phyloP scores from a whole-genome alignment of 2,113 vertebrate species.

The Osmerus eperlanus region DNA sequence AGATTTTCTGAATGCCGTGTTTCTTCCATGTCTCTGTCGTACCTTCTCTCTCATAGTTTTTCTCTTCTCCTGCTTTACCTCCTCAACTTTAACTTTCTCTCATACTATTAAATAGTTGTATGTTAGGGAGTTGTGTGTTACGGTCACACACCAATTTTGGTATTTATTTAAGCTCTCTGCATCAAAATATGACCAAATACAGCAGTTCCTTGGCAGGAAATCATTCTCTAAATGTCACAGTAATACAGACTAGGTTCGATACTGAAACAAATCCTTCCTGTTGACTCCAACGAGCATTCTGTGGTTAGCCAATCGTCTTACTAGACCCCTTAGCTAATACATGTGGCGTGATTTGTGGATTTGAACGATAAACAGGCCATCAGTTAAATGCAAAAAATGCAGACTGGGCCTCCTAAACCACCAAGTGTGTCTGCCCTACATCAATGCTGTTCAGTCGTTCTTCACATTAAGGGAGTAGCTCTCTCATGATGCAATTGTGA shows the following conservation, averaged over 20 bases:
- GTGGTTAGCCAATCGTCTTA: background rate
- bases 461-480: background rate
- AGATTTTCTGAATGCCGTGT: no score
- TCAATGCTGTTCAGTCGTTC: constrained; percentile 11
- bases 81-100: no score
- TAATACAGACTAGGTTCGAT: background rate
- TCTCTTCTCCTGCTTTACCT: background rate
- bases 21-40: background rate
- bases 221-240: constrained; percentile 11
- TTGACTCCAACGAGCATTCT: constrained; percentile 11
- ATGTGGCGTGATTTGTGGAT: constrained; percentile 14
- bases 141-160: no score
- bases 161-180: no score
- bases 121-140: no score
- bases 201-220: constrained; percentile 25
- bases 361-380: constrained; percentile 7
- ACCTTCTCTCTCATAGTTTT: constrained; percentile 15
- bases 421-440: background rate
- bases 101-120: no score
- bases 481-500: background rate
- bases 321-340: constrained; percentile 26
- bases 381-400: background rate
- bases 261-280: background rate
- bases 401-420: background rate
- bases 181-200: background rate